Percentiles rank a stretch among this genome's conserved stretches.
Conservation (phyloP, 2,888 invertebrate genomes). For the Cephus runcator region DNA sequence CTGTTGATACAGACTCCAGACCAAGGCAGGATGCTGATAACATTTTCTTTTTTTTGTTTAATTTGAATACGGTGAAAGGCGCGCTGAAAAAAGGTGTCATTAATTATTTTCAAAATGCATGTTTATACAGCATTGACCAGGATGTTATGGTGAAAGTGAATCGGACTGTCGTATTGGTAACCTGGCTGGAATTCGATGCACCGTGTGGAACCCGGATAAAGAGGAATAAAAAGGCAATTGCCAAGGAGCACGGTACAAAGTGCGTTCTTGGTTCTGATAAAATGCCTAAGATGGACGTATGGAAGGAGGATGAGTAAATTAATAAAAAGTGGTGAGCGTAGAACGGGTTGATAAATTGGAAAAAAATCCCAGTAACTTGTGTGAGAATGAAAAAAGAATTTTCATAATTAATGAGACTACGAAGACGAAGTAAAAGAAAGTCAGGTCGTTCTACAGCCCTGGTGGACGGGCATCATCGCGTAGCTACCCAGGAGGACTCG, state of each 20-base stretch:
- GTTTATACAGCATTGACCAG: slow-evolving; percentile 27
- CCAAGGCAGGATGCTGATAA: neutral
- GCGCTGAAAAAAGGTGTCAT: neutral
- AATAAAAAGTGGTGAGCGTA: neutral
- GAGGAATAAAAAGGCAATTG: neutral
- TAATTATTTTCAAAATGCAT: slow-evolving; percentile 6
- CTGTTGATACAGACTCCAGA: neutral
- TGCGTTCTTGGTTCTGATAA: neutral
- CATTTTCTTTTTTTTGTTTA: neutral
- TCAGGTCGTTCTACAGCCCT: slow-evolving; percentile 31
- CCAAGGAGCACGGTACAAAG: neutral
- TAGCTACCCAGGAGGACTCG: neutral
- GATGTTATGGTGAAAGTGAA: slow-evolving; percentile 36
- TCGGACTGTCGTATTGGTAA: slow-evolving; percentile 35
- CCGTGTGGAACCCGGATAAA: neutral
- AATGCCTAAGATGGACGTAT: neutral
- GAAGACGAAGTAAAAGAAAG: neutral
- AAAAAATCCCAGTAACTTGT: slow-evolving; percentile 24
- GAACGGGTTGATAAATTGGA: slow-evolving; percentile 5
- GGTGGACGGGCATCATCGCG: slow-evolving; percentile 16
- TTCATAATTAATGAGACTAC: neutral
- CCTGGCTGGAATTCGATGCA: slow-evolving; percentile 13
- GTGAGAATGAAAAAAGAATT: slow-evolving; percentile 23
- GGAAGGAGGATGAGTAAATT: neutral
- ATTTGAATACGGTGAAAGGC: neutral